A percentile compares a stretch with the other conserved stretches of the same genome.
Conservation (phyloP, 2,888 invertebrate species). For the Andrena camellia region DNA sequence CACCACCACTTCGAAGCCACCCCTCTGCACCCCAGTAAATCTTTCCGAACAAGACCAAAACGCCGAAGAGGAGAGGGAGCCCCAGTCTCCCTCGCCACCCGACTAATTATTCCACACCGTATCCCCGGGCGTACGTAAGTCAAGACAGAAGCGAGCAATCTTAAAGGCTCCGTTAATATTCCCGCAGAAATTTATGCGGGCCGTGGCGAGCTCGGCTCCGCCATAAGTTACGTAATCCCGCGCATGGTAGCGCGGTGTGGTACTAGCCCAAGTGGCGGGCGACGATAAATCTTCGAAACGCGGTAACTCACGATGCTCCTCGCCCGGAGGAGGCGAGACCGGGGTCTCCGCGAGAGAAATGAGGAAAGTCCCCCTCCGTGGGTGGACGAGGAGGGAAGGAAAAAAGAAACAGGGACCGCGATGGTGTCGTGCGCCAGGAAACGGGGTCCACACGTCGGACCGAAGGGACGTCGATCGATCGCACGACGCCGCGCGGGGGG, state of each 20-base stretch:
- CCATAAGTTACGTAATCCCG: slow-evolving; percentile 63
- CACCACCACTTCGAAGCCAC: background rate
- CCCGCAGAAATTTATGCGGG: slow-evolving; percentile 62
- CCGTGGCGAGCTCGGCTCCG: slow-evolving; percentile 44
- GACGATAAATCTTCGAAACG: slow-evolving; percentile 68
- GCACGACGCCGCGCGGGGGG: slow-evolving; percentile 55
- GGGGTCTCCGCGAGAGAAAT: background rate
- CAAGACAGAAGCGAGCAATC: slow-evolving; percentile 53
- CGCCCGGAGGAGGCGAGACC: slow-evolving; percentile 41
- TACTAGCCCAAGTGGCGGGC: slow-evolving; percentile 55
- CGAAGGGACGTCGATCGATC: slow-evolving; percentile 66
- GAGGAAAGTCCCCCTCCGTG: background rate
- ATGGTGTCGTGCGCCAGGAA: slow-evolving; percentile 63
- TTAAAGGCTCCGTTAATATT: slow-evolving; percentile 60
- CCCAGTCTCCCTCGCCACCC: slow-evolving; percentile 14
- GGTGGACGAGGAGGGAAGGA: slow-evolving; percentile 3
- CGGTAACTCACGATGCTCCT: slow-evolving; percentile 64
- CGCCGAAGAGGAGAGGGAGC: background rate
- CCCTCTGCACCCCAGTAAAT: slow-evolving; percentile 13
- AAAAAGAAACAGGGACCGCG: background rate
- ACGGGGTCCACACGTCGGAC: slow-evolving; percentile 24
- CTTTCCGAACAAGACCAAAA: slow-evolving; percentile 6
- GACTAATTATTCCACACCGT: slow-evolving; percentile 51
- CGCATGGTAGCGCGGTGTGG: slow-evolving; percentile 57
- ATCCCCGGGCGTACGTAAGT: slow-evolving; percentile 23